Conservation (phyloP, 2,888 invertebrate genomes). For the Phaedon cochleariae region DNA sequence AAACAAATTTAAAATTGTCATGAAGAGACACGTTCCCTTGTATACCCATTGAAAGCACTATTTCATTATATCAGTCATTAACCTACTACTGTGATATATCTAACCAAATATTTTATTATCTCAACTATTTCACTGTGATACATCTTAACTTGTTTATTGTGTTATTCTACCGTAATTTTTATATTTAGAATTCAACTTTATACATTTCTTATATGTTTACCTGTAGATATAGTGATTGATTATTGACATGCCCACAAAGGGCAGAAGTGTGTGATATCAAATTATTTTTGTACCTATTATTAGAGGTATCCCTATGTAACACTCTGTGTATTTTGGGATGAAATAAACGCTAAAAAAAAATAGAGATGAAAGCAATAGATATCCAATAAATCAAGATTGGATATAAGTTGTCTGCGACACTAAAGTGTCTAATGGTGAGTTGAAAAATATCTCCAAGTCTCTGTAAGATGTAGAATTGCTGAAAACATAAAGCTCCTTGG, state of each 20-base stretch:
- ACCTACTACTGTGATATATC: slow-evolving; percentile 10
- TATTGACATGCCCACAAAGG: no score
- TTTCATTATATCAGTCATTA: background rate
- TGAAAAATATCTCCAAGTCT: no score
- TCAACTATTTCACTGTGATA: background rate
- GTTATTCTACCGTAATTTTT: slow-evolving; percentile 5
- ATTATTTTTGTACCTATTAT: background rate
- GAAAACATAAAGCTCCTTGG: no score
- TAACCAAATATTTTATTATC: background rate
- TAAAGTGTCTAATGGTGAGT: no score
- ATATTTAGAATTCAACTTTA: slow-evolving; percentile 8
- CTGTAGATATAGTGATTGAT: background rate
- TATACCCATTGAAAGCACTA: background rate
- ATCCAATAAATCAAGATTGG: no score
- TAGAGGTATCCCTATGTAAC: background rate
- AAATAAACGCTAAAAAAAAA: background rate
- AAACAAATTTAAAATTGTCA: slow-evolving; percentile 7
- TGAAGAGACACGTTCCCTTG: slow-evolving; percentile 8
- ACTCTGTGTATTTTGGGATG: background rate
- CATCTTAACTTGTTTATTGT: background rate
- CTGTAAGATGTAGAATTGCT: no score
- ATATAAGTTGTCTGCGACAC: no score
- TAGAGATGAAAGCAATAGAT: no score
- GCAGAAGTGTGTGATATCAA: background rate
- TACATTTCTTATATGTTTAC: background rate